Evolutionary conservation across 2,888 invertebrate species (phyloP).

Genomic region (Meta bourneti): DNA sequence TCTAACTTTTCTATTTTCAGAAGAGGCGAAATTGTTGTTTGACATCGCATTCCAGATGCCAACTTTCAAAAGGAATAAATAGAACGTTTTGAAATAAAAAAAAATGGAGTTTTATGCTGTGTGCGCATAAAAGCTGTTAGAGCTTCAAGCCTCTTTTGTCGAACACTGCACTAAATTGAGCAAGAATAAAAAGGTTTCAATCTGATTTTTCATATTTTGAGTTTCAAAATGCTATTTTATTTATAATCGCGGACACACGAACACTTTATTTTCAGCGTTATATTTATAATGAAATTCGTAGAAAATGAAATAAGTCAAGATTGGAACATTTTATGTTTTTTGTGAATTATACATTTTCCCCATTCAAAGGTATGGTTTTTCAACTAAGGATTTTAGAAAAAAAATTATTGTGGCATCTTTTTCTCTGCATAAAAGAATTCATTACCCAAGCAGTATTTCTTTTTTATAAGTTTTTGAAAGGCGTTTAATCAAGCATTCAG

Average conservation of each 20-base stretch:
- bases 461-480: too few species aligned
- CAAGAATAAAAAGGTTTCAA: background rate
- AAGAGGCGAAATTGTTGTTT: constrained; percentile 2
- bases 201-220: background rate
- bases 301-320: background rate
- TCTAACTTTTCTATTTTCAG: constrained; percentile 9
- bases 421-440: background rate
- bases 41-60: constrained; percentile 8
- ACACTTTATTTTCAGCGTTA: background rate
- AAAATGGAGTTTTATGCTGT: background rate
- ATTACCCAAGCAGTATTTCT: background rate
- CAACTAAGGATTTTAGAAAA: background rate
- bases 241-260: background rate
- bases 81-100: background rate
- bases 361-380: background rate
- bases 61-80: constrained; percentile 18
- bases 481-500: too few species aligned
- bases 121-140: background rate
- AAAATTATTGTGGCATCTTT: background rate
- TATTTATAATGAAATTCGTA: background rate
- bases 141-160: background rate
- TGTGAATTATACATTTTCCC: background rate
- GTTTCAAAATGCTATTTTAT: background rate
- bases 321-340: background rate
- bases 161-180: background rate